These are phyloP conservation scores for Pyrochroa serraticornis DNA, from an alignment of 2,888 invertebrate genomes.

Conservation along the genomic window DNA sequence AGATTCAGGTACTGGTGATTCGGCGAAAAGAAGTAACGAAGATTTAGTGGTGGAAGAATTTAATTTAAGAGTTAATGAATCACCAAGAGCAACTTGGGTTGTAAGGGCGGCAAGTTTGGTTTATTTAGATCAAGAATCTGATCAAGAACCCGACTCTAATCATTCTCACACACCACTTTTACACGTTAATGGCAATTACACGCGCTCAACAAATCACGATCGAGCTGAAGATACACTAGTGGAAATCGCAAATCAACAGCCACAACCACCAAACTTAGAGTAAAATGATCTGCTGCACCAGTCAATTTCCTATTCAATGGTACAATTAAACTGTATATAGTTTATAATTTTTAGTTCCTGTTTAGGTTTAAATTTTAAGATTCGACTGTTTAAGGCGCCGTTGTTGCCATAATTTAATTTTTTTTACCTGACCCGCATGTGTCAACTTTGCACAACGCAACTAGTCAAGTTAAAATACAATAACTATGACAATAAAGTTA, in stretches of 20 bases:
- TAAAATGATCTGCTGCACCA: slow-evolving; percentile 13
- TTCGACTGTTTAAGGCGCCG: slow-evolving; percentile 36
- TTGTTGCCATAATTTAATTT: slow-evolving; percentile 19
- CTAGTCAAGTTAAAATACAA: too few species aligned
- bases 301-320: slow-evolving; percentile 41
- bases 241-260: slow-evolving; percentile 4
- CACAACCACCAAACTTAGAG: slow-evolving; percentile 1
- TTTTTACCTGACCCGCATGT: too few species aligned
- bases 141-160: slow-evolving; percentile 35
- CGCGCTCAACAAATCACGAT: slow-evolving; percentile 52
- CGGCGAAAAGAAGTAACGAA: slow-evolving; percentile 72
- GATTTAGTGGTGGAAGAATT: slow-evolving; percentile 54
- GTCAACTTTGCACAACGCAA: too few species aligned
- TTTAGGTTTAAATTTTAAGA: slow-evolving; percentile 24
- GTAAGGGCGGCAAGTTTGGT: slow-evolving; percentile 42
- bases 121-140: slow-evolving; percentile 36
- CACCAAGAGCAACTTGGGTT: slow-evolving; percentile 13
- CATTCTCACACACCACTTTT: slow-evolving; percentile 49
- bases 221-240: slow-evolving; percentile 33
- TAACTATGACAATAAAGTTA: slow-evolving; percentile 11
- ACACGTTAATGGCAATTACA: slow-evolving; percentile 35
- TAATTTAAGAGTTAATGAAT: slow-evolving; percentile 39
- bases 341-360: slow-evolving; percentile 40
- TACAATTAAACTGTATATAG: slow-evolving; percentile 42
- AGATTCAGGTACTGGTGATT: slow-evolving; percentile 82